Conservation (phyloP, 2,888 invertebrate genomes). For the Chalcosyrphus nemorum region DNA sequence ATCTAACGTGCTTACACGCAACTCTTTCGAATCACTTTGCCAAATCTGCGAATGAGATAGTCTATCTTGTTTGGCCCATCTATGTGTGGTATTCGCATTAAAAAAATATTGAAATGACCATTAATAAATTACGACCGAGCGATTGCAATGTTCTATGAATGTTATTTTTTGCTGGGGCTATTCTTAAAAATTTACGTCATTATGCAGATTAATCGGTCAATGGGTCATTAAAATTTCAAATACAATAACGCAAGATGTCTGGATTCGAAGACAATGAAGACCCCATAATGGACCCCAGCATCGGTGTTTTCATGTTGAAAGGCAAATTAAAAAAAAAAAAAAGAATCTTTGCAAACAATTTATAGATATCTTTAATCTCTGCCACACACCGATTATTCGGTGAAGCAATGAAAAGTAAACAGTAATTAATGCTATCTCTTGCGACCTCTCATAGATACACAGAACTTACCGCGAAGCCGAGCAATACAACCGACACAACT, state of each 20-base stretch:
- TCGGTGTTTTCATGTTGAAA: slow-evolving; percentile 12
- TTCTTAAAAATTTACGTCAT: slow-evolving; percentile 47
- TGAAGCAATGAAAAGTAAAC: slow-evolving; percentile 13
- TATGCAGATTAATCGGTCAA: slow-evolving; percentile 31
- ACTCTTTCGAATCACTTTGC: not conserved
- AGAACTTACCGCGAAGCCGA: slow-evolving; percentile 78
- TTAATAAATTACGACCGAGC: slow-evolving; percentile 13
- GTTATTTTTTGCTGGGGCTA: not conserved
- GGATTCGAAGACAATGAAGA: slow-evolving; percentile 19
- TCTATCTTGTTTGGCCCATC: not conserved
- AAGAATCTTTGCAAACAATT: slow-evolving; percentile 5
- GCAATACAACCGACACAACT: slow-evolving; percentile 76
- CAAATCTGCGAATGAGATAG: not conserved
- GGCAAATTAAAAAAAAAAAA: not conserved
- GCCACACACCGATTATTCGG: not conserved
- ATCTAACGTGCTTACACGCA: not conserved
- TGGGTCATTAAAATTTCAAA: slow-evolving; percentile 32
- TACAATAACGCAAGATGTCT: not conserved
- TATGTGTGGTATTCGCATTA: not conserved
- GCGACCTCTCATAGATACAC: not conserved
- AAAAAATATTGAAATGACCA: not conserved
- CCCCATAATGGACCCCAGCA: not conserved
- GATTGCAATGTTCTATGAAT: not conserved
- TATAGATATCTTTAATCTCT: not conserved
- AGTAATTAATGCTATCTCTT: slow-evolving; percentile 21